A percentile compares a stretch with the other conserved stretches of the same genome.
Evolutionary conservation across 2,113 vertebrate genomes (phyloP).

Genomic region (Alosa alosa): DNA sequence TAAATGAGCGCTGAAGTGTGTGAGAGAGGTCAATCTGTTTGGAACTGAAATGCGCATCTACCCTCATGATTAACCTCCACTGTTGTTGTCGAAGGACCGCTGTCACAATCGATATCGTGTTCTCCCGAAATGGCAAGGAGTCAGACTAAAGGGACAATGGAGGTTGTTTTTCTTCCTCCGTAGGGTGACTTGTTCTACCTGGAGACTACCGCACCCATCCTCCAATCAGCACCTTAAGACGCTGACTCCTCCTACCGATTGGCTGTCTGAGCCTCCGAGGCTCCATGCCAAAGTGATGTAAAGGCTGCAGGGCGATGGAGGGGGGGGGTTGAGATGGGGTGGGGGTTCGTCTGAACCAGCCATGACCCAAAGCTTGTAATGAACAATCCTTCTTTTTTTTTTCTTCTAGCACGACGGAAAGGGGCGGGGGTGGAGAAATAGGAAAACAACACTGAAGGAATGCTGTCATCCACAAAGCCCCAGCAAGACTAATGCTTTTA

Average conservation of each 20-base stretch:
- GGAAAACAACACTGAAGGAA: neutral
- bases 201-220: slow-evolving; percentile 42
- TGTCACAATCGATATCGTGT: slow-evolving; percentile 5
- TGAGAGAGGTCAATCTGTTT: neutral
- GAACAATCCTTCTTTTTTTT: neutral
- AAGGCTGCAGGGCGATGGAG: slow-evolving; percentile 12
- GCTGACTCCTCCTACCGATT: slow-evolving; percentile 40
- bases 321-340: neutral
- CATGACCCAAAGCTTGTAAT: slow-evolving; percentile 20
- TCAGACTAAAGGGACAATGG: slow-evolving; percentile 8
- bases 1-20: neutral
- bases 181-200: slow-evolving; percentile 50
- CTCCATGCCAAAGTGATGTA: slow-evolving; percentile 25
- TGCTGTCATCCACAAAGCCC: neutral
- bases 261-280: slow-evolving; percentile 25
- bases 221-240: slow-evolving; percentile 42
- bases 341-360: slow-evolving; percentile 12
- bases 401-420: neutral
- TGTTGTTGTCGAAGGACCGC: neutral
- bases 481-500: neutral
- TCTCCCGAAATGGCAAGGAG: neutral
- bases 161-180: slow-evolving; percentile 32
- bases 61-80: neutral
- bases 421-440: neutral
- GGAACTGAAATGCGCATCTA: neutral